Conservation (phyloP, 2,888 invertebrate genomes). For the Ormia ochracea region DNA sequence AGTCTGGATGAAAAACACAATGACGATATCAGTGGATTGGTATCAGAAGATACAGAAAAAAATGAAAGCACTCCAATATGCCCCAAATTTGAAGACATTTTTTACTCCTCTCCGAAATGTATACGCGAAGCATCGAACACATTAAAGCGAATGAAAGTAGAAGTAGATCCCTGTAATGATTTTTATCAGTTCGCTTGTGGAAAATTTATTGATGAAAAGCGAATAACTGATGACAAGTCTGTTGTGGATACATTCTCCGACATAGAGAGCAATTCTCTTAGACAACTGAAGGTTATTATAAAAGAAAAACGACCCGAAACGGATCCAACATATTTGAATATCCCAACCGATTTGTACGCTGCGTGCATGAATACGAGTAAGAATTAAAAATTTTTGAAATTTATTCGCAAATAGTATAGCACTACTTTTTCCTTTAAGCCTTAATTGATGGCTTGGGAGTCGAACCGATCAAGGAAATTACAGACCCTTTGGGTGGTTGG, state of each 20-base stretch:
- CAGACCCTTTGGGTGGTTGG: constrained; percentile 92
- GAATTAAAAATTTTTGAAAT: background rate
- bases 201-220: constrained; percentile 81
- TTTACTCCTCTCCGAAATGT: too few species aligned
- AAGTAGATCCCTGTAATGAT: constrained; percentile 71
- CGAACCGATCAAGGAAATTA: constrained; percentile 83
- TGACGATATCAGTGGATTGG: too few species aligned
- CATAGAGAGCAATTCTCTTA: constrained; percentile 72
- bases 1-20: too few species aligned
- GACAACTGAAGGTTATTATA: constrained; percentile 67
- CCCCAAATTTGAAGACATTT: too few species aligned
- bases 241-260: constrained; percentile 76
- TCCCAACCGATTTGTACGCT: constrained; percentile 76
- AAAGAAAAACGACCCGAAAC: constrained; percentile 71
- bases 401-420: too few species aligned
- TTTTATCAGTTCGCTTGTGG: constrained; percentile 77
- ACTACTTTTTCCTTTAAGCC: too few species aligned
- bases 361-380: constrained; percentile 77
- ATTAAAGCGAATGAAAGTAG: constrained; percentile 82
- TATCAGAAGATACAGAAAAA: too few species aligned
- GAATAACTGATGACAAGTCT: background rate
- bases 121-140: too few species aligned
- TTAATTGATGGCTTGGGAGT: constrained; percentile 88
- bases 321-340: constrained; percentile 76
- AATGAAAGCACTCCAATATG: too few species aligned